Conservation (phyloP, 2,113 vertebrate species). For the Theropithecus gelada region DNA sequence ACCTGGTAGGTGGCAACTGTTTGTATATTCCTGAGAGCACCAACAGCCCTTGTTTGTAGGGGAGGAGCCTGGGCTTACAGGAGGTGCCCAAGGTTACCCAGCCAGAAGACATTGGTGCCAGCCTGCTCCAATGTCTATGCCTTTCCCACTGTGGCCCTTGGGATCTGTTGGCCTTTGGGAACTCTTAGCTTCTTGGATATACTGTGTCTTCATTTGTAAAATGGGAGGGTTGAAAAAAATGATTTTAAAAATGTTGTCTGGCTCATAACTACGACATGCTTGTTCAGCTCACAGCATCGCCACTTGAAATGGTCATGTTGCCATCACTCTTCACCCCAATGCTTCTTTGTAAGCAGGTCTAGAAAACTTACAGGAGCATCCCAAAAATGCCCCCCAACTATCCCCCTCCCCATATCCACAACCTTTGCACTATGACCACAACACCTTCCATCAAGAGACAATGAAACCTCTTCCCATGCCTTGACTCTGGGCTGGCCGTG, state of each 20-base stretch:
- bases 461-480: neutral
- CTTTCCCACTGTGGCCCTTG: neutral
- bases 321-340: rapidly evolving
- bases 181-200: neutral
- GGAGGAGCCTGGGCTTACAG: neutral
- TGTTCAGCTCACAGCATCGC: neutral
- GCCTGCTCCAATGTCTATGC: rapidly evolving
- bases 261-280: neutral
- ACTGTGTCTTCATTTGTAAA: neutral
- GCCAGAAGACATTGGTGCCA: rapidly evolving
- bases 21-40: neutral
- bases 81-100: rapidly evolving
- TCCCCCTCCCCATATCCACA: rapidly evolving
- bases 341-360: neutral
- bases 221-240: neutral
- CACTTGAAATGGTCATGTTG: rapidly evolving
- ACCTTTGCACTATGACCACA: too few species aligned
- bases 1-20: neutral
- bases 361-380: rapidly evolving
- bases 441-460: neutral
- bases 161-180: rapidly evolving
- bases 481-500: neutral
- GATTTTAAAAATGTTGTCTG: neutral
- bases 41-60: rapidly evolving
- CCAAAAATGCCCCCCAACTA: rapidly evolving